Conservation (phyloP, 2,888 invertebrate species). For the Scaptomyza caliginosa region DNA sequence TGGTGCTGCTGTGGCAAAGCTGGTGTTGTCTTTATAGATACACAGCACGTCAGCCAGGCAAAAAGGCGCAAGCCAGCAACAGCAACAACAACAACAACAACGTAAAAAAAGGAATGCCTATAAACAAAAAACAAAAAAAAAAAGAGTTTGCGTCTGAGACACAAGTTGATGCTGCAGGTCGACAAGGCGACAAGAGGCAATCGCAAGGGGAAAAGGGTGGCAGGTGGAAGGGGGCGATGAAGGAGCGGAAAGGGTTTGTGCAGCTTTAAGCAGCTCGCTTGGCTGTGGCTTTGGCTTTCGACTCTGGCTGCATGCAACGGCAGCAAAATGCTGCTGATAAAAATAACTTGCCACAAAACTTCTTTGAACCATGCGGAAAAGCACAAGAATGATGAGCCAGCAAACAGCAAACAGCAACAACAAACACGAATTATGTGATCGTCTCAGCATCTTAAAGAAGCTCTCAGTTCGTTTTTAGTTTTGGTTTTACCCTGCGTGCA, state of each 20-base stretch:
- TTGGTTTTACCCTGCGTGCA: slow-evolving; percentile 60
- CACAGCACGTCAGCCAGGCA: slow-evolving; percentile 55
- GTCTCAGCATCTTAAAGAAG: slow-evolving; percentile 48
- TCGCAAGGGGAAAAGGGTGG: background rate
- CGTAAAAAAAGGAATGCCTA: slow-evolving; percentile 54
- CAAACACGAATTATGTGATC: slow-evolving; percentile 75
- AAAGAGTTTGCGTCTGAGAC: slow-evolving; percentile 38
- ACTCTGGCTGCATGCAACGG: slow-evolving; percentile 62
- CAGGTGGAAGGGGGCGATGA: background rate
- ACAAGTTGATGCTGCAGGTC: slow-evolving; percentile 46
- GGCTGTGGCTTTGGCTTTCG: slow-evolving; percentile 18
- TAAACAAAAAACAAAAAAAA: slow-evolving; percentile 60
- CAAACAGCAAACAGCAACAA: slow-evolving; percentile 31
- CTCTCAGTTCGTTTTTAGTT: slow-evolving; percentile 26
- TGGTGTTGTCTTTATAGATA: slow-evolving; percentile 74
- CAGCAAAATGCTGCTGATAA: slow-evolving; percentile 73
- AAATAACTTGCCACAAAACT: slow-evolving; percentile 73
- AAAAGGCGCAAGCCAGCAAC: slow-evolving; percentile 30
- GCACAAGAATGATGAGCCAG: slow-evolving; percentile 75
- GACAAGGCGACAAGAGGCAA: slow-evolving; percentile 38
- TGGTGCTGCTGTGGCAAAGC: slow-evolving; percentile 25
- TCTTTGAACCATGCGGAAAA: slow-evolving; percentile 68
- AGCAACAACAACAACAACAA: background rate
- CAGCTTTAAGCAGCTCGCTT: slow-evolving; percentile 11
- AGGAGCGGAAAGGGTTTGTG: background rate